Base-by-base conservation (phyloP, 2,113 vertebrate genomes). In the Salvelinus namaycush region DNA sequence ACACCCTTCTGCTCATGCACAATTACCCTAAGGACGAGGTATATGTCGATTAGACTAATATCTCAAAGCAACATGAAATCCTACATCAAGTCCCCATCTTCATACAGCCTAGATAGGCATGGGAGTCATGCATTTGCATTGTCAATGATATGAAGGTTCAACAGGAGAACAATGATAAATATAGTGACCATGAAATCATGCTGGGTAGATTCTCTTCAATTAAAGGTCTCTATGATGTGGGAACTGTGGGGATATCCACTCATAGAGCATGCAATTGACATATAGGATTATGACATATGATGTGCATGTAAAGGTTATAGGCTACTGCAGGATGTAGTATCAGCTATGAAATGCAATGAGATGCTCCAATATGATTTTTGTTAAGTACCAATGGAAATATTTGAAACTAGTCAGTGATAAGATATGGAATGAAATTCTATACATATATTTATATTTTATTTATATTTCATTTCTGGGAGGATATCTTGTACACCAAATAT, bases 401-500 rank as follows among this genome's bases (percentile, higher is more conserved):
- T 81, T 84, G 75, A 76, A 84, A 83, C n/a, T 49, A 62, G 72
- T 76, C 68, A 78, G 67, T 64, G 75, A 87, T 75, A 75, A 70
- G 68, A 80, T 72, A 74, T 67, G 70, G 82, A 83, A 84, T 90
- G 89, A 86, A 51, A 84, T 89, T 86, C 87, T 87, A 90, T 51
- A 84, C 89, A 90, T 84, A 92, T 81, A 93, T 92, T 93, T 93
- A 93, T 92, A 92, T 95, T 96, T 95, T 96, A 96, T 96, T 96
- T 96, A 97, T 96, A 97, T 95, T 97, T 97, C 92, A 95, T 95
- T 95, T 93, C 90, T 94, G 90, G 89, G 39, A 96, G 96, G 94
- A 95, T 96, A 98, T 96, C 91, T 93, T 93, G 92, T 99, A 99
- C 97, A 99, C 91, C 95, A 98, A 97, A 98, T 98, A 97, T 96